Evolutionary conservation across 2,888 invertebrate species (phyloP).

Genomic region (Mylabris sibirica): DNA sequence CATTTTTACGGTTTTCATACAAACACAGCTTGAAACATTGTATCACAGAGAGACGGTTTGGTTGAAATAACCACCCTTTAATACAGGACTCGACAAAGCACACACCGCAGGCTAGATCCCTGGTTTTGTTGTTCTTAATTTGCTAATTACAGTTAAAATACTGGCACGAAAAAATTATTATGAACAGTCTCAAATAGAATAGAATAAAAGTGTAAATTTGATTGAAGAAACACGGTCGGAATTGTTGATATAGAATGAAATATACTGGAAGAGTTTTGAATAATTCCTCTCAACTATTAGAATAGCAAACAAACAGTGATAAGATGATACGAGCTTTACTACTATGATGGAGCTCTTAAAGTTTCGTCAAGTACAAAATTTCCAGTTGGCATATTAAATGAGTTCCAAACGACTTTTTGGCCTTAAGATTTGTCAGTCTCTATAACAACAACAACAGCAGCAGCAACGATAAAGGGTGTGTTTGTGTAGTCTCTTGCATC

Average conservation of each 20-base stretch:
- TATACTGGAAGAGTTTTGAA: background rate
- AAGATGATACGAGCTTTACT: constrained; percentile 27
- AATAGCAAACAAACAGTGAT: constrained; percentile 27
- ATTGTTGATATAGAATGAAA: background rate
- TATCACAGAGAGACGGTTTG: background rate
- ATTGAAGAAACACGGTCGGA: too few species aligned
- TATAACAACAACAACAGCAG: too few species aligned
- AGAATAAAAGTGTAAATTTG: background rate
- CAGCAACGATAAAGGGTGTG: background rate
- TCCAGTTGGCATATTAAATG: constrained; percentile 50
- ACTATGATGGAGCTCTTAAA: constrained; percentile 26
- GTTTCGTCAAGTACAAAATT: constrained; percentile 47
- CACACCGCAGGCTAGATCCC: too few species aligned
- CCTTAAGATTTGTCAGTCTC: constrained; percentile 15
- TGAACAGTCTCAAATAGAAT: background rate
- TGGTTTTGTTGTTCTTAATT: background rate
- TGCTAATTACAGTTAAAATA: background rate
- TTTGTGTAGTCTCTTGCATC: background rate
- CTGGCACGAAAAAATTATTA: background rate
- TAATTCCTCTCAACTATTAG: constrained; percentile 1
- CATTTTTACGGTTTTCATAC: constrained; percentile 2
- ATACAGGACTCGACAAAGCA: too few species aligned
- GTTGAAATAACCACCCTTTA: too few species aligned
- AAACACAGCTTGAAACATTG: background rate
- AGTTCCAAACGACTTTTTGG: constrained; percentile 30